phyloP scores from a whole-genome alignment of 2,888 invertebrate genomes.

The Phengaris alcon region DNA sequence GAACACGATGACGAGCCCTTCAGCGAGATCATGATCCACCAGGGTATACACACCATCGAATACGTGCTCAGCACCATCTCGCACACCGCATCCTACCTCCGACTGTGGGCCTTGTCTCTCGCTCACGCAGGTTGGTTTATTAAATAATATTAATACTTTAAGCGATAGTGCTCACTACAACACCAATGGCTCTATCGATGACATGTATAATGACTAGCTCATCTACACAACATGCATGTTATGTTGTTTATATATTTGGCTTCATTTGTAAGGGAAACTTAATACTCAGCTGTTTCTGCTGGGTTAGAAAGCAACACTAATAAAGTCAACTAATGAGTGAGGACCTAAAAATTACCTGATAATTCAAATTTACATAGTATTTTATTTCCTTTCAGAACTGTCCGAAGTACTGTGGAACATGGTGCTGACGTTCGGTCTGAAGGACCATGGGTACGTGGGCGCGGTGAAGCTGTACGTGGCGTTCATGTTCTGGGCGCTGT shows the following conservation, averaged over 20 bases:
- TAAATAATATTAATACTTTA: too few relatives aligned
- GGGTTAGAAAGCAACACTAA: too few relatives aligned
- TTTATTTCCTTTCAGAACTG: conserved; percentile 76
- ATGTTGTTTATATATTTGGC: too few relatives aligned
- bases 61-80: conserved; percentile 97
- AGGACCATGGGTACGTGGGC: conserved; percentile 83
- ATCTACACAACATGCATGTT: too few relatives aligned
- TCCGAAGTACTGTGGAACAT: conserved; percentile 95
- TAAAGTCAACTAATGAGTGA: too few relatives aligned
- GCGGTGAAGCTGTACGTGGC: conserved; percentile 87
- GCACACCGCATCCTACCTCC: conserved; percentile 97
- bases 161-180: too few relatives aligned
- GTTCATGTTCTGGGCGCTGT: conserved; percentile 93
- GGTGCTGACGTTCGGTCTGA: conserved; percentile 89
- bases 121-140: conserved; percentile 91
- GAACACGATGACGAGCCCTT: conserved; percentile 83
- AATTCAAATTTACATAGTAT: too few relatives aligned
- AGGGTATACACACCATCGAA: conserved; percentile 97
- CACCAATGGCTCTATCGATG: too few relatives aligned
- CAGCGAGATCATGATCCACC: conserved; percentile 94
- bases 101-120: conserved; percentile 96
- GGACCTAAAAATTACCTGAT: too few relatives aligned
- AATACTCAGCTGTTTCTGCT: too few relatives aligned
- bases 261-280: too few relatives aligned
- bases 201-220: too few relatives aligned